Base-by-base conservation (phyloP, 1,140 invertebrate species). In the Archivesica marissinica region DNA sequence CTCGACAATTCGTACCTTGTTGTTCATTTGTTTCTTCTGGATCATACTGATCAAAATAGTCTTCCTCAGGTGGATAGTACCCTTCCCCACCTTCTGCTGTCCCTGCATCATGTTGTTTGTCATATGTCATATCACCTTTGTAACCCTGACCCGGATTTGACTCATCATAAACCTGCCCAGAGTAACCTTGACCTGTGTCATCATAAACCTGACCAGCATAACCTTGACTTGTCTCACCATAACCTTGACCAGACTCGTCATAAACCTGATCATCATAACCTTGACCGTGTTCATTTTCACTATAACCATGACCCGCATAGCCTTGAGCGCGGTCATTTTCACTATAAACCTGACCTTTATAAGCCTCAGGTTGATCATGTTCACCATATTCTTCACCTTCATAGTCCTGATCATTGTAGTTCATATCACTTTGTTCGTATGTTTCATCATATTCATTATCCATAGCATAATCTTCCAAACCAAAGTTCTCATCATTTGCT, bases 171-270 rank as follows among this genome's bases (percentile, higher is more conserved):
- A n/a, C n/a, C 68, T 70, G 68, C 59, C 54, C 28, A 54, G 30
- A 6, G 56, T 82, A 17, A 74, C 76, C 28, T 47, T 74, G 39
- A 39, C n/a, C 33, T 15, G 15, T n/a, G 54, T 72, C 54, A 75
- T 41, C 4, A 23, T 56, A n/a, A 17, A n/a, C 20, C 6, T 4
- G 3, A 52, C 50, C 50, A 15, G 17, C 6, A 52, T 52, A 52
- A 20, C 4, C 17, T 23, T 52, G 59, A 35, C 30, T 64, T 17
- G 59, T 30, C 15, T 64, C 59, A 64, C 13, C n/a, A 35, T 64
- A 9, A 30, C 11, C 2, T 6, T 59, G 33, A 28, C 54, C 54
- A n/a, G 17, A 23, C 17, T 23, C 17, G 17, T 52, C 50, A 52
- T 52, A 52, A n/a, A 7, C 44, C 20, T n/a, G n/a, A n/a, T n/a